Evolutionary conservation across 2,113 vertebrate genomes (phyloP).

Genomic region (Passer domesticus): DNA sequence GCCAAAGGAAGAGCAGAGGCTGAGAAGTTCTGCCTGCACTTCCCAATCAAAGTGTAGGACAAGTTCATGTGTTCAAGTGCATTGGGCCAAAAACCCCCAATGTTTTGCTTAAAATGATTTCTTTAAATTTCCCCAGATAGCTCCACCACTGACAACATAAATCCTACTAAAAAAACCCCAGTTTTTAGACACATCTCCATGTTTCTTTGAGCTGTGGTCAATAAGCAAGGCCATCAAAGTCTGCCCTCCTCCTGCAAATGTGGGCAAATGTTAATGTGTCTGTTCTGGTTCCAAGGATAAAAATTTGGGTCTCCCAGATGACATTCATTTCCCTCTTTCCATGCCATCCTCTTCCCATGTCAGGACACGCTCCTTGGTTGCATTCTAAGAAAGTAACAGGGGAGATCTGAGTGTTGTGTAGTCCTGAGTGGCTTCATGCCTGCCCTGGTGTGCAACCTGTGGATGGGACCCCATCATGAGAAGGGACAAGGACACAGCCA

Average conservation of each 20-base stretch:
- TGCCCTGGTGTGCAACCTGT: neutral
- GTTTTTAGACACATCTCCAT: neutral
- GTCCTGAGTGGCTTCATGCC: neutral
- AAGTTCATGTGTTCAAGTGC: neutral
- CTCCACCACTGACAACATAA: neutral
- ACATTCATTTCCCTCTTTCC: neutral
- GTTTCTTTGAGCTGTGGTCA: neutral
- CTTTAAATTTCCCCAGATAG: neutral
- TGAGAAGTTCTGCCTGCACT: neutral
- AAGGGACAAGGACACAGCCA: neutral
- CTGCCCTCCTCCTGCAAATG: neutral
- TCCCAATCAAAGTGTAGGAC: neutral
- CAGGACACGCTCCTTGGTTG: neutral
- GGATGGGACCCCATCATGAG: neutral
- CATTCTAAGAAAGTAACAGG: neutral
- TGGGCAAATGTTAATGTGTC: neutral
- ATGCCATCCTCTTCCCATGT: neutral
- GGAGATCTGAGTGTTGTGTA: neutral
- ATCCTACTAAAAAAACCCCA: accelerated
- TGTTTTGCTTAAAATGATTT: neutral
- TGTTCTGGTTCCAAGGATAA: neutral
- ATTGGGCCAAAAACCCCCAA: accelerated
- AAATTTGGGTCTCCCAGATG: neutral
- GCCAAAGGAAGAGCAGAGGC: neutral
- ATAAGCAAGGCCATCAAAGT: neutral